Evolutionary conservation across 2,113 vertebrate species (phyloP).

Genomic region (Cynoglossus semilaevis): DNA sequence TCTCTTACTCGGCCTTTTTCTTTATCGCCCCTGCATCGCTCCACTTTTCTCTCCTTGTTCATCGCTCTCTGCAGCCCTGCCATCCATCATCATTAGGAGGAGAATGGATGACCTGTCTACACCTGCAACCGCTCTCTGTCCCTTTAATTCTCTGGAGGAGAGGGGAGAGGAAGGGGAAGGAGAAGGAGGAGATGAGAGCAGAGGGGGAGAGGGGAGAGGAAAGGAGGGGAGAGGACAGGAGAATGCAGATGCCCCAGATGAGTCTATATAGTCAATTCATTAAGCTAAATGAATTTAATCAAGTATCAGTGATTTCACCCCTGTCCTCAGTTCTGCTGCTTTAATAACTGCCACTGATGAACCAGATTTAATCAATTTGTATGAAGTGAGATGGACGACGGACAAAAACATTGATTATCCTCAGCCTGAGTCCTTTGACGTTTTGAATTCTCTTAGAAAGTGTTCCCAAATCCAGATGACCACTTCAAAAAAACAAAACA

Average conservation of each 20-base stretch:
- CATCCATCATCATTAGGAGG: conserved; percentile 73
- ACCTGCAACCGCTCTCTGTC: conserved; percentile 53
- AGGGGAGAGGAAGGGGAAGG: conserved; percentile 3
- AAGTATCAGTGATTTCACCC: no score
- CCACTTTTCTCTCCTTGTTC: conserved; percentile 43
- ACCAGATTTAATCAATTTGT: no score
- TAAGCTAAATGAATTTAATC: no score
- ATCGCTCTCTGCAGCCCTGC: conserved; percentile 43
- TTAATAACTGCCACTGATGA: no score
- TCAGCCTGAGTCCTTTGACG: no score
- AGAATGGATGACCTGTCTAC: conserved; percentile 64
- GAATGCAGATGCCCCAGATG: not conserved
- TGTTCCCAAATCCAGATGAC: no score
- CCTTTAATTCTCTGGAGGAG: conserved; percentile 21
- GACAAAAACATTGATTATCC: no score
- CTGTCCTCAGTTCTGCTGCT: no score
- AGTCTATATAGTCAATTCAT: no score
- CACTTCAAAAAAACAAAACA: no score
- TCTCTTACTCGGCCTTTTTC: conserved; percentile 46
- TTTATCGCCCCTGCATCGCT: conserved; percentile 58
- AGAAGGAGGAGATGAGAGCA: conserved; percentile 3
- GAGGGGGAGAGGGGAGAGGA: not conserved
- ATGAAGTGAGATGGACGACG: no score
- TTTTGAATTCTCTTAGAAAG: no score
- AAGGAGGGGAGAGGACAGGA: not conserved